Base-by-base conservation (phyloP, 2,113 vertebrate genomes). In the Rhipidura dahli region DNA sequence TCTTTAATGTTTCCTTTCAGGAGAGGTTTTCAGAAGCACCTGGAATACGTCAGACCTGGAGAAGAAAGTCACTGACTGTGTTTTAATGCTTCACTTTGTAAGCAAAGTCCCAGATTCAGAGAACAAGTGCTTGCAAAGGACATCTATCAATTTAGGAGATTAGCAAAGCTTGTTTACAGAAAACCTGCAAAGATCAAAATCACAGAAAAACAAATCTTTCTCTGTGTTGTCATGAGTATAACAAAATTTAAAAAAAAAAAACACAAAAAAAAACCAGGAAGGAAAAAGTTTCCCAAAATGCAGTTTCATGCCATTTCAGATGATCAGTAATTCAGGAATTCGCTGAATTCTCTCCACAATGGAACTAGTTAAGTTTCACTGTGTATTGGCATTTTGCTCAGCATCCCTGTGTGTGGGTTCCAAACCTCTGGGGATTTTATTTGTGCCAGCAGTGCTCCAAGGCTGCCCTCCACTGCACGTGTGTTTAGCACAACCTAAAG, bases 121-220 rank as follows among this genome's bases (percentile, higher is more conserved):
- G 7, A 70, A 83, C 28, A 59, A 23, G 16, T 31, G 64, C 89
- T 66, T 24, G 63, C 92, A 90, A 86, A 94, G 83, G 94, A 89
- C 93, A 92, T 39, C 76, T 86, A 90, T 81, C 93, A 86, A 90
- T 93, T 94, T 24, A 64, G 64, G 68, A 95, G 83, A 92, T 94
- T 95, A 90, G 93, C 92, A 95, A 45, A 90, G 51, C 90, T 89
- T 95, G 83, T 83, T 95, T 86, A 90, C 76, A 90, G 90, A 66
- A 90, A 96, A 88, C 60, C 44, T 68, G 64, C 69, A 71, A 81
- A 95, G 93, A 96, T 93, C 79, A 93, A 94, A 95, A 94, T 78
- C 64, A 37, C 2, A 60, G 45, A 35, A 53, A 93, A 90, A 40
- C 53, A 89, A 75, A 90, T 50, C 80, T 65, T 65, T 18, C 50